These are phyloP conservation scores for Brachionus angularis DNA, from an alignment of 1,140 invertebrate genomes.

Conservation along the genomic window DNA sequence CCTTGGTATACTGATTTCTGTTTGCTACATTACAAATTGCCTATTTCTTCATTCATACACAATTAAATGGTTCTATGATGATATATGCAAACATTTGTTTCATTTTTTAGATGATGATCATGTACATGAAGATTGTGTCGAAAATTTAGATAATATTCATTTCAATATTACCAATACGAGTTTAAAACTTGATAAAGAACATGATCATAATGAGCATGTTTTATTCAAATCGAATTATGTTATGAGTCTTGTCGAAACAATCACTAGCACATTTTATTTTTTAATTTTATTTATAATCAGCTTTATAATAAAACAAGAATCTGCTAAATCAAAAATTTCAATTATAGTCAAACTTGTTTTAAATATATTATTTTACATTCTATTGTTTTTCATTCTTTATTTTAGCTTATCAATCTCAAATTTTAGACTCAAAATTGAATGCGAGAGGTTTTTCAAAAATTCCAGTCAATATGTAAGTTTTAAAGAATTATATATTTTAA, in stretches of 20 bases:
- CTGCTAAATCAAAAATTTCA: slow-evolving; percentile 13
- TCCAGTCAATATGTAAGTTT: slow-evolving; percentile 7
- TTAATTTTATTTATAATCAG: no score
- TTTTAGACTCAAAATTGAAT: background rate
- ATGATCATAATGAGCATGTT: background rate
- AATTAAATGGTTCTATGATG: slow-evolving; percentile 21
- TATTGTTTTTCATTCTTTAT: background rate
- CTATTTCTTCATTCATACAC: background rate
- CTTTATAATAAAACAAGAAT: no score
- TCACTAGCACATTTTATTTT: no score
- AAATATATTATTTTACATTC: background rate
- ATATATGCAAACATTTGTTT: slow-evolving; percentile 5
- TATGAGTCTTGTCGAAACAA: background rate
- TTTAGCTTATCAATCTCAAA: background rate
- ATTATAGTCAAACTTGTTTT: background rate
- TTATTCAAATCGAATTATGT: background rate
- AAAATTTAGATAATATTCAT: no score
- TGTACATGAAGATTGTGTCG: background rate
- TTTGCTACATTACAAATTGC: background rate
- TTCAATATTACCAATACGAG: no score
- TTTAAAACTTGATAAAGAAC: no score
- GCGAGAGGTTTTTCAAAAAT: slow-evolving; percentile 17
- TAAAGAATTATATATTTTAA: background rate
- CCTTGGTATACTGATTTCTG: background rate
- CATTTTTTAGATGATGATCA: slow-evolving; percentile 19